A percentile compares a stretch with the other conserved stretches of the same genome.
These are phyloP conservation scores for Trachelipus rathkii DNA, from an alignment of 1,140 invertebrate species.

Conservation along the genomic window DNA sequence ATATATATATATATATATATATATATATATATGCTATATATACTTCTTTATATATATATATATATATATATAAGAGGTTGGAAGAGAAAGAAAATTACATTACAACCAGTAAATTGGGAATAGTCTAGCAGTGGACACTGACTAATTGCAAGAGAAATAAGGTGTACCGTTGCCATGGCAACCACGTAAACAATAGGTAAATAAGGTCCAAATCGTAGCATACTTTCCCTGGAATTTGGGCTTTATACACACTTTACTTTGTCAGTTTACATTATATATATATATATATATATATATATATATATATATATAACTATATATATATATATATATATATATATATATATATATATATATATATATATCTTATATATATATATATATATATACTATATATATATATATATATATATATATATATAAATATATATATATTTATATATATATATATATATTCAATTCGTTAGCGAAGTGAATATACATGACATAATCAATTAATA, in stretches of 20 bases:
- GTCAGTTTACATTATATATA: not conserved
- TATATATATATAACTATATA: conserved; percentile 16
- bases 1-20: conserved; percentile 19
- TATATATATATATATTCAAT: no score
- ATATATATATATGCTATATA: conserved; percentile 15
- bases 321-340: conserved; percentile 22
- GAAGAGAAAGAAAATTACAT: conserved; percentile 21
- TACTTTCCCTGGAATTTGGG: not conserved
- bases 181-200: conserved; percentile 24
- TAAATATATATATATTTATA: no score
- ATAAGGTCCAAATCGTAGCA: not conserved
- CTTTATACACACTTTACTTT: not conserved
- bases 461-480: no score
- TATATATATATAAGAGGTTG: conserved; percentile 1
- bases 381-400: no score
- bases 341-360: not conserved
- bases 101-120: conserved; percentile 29
- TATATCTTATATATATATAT: no score
- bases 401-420: no score
- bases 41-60: conserved; percentile 12
- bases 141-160: conserved; percentile 35
- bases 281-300: conserved; percentile 19
- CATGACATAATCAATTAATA: no score
- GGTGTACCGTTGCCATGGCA: conserved; percentile 26
- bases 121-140: conserved; percentile 28